These are phyloP conservation scores for Myotis pilosus DNA, from an alignment of 2,797 vertebrate species.

Conservation along the genomic window DNA sequence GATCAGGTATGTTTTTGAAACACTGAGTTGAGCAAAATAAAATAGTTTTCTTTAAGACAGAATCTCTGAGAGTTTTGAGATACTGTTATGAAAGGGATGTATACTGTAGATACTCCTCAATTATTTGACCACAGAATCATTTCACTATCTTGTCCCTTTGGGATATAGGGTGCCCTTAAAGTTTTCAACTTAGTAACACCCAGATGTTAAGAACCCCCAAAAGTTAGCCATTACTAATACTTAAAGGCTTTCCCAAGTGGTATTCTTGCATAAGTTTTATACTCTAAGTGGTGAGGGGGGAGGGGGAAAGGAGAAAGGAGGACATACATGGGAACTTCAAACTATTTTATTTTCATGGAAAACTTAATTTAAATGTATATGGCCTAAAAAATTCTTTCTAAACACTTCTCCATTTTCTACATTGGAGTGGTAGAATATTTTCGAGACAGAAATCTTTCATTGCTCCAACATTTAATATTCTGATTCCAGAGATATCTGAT, in stretches of 20 bases:
- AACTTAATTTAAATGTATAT: neutral
- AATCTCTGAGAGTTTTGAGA: neutral
- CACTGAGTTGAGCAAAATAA: neutral
- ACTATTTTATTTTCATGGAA: neutral
- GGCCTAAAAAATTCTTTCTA: neutral
- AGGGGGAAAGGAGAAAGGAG: neutral
- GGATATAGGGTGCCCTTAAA: neutral
- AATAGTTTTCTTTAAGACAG: neutral
- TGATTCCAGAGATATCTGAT: neutral
- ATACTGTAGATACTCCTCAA: neutral
- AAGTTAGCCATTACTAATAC: neutral
- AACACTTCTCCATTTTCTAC: neutral
- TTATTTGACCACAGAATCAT: neutral
- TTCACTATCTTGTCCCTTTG: neutral
- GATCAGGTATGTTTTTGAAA: neutral
- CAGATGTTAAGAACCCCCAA: neutral
- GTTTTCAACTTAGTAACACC: neutral
- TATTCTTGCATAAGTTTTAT: neutral
- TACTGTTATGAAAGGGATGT: neutral
- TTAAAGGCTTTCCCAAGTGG: neutral
- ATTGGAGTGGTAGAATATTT: neutral
- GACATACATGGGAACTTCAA: neutral
- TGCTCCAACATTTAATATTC: conserved; percentile 10
- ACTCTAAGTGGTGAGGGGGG: accelerated
- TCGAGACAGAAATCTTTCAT: neutral